Conservation (phyloP, 2,888 invertebrate genomes). For the Stratiomys singularior region DNA sequence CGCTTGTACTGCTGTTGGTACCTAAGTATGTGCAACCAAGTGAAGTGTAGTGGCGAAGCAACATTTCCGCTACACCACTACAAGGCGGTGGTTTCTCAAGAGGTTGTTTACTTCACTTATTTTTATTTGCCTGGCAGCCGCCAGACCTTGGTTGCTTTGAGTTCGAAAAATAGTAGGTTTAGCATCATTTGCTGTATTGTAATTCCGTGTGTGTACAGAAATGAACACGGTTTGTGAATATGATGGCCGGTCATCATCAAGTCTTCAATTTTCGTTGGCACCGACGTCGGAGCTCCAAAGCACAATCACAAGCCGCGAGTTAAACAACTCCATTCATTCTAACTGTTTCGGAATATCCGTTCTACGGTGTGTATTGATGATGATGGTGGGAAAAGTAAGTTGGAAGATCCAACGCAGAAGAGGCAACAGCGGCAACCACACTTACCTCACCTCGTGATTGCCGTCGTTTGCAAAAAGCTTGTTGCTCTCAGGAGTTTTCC, state of each 20-base stretch:
- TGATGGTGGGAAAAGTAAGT: not conserved
- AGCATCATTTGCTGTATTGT: constrained; percentile 17
- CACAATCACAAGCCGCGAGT: not conserved
- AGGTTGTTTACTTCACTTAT: constrained; percentile 29
- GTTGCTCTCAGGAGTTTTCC: not conserved
- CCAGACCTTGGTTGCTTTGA: constrained; percentile 22
- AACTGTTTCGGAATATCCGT: constrained; percentile 28
- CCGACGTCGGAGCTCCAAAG: not conserved
- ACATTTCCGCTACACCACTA: constrained; percentile 40
- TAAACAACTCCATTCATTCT: not conserved
- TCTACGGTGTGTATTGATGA: not conserved
- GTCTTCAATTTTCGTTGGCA: too few species aligned
- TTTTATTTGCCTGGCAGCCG: not conserved
- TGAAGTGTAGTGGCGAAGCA: not conserved
- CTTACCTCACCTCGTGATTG: not conserved
- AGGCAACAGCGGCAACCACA: too few species aligned
- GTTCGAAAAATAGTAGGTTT: not conserved
- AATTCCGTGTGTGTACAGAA: not conserved
- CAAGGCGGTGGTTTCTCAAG: not conserved
- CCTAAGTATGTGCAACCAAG: not conserved
- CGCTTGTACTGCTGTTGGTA: too few species aligned
- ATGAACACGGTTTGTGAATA: not conserved
- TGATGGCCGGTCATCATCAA: not conserved
- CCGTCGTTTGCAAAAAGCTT: not conserved
- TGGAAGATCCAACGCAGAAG: not conserved